phyloP scores from a whole-genome alignment of 2,797 vertebrate species.

The Eutrigla gurnardus region DNA sequence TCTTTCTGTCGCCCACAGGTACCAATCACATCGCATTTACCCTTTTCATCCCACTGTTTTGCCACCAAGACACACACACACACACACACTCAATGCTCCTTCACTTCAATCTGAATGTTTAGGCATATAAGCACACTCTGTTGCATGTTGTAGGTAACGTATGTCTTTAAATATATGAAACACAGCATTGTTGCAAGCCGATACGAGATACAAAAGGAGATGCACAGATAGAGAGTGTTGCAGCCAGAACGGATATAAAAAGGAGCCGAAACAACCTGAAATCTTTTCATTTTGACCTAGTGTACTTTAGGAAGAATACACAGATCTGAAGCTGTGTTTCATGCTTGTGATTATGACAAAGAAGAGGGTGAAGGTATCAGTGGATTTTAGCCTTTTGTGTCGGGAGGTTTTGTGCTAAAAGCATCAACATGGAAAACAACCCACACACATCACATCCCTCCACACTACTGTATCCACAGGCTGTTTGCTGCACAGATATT shows the following conservation, averaged over 20 bases:
- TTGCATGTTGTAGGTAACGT: slow-evolving; percentile 25
- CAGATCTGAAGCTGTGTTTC: slow-evolving; percentile 65
- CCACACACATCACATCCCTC: slow-evolving; percentile 69
- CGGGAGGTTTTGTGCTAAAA: slow-evolving; percentile 70
- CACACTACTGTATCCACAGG: slow-evolving; percentile 69
- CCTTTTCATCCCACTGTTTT: slow-evolving; percentile 73
- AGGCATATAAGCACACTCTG: slow-evolving; percentile 12
- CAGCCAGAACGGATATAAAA: slow-evolving; percentile 42
- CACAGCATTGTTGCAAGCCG: slow-evolving; percentile 21
- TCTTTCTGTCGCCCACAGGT: slow-evolving; percentile 82
- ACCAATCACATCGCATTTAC: slow-evolving; percentile 81
- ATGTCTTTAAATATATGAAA: slow-evolving; percentile 22
- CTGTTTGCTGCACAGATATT: slow-evolving; percentile 73
- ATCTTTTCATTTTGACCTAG: slow-evolving; percentile 57
- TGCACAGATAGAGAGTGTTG: slow-evolving; percentile 15
- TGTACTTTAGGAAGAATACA: slow-evolving; percentile 55
- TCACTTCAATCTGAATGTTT: slow-evolving; percentile 40
- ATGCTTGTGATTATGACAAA: slow-evolving; percentile 62
- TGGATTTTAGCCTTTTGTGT: slow-evolving; percentile 64
- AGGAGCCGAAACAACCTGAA: slow-evolving; percentile 30
- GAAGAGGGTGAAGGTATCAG: slow-evolving; percentile 52
- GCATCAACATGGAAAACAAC: slow-evolving; percentile 76
- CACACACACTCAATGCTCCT: slow-evolving; percentile 26
- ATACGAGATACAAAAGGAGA: slow-evolving; percentile 24
- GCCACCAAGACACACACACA: slow-evolving; percentile 32